Base-by-base conservation (phyloP, 2,888 invertebrate genomes). In the Malthinus flaveolus region DNA sequence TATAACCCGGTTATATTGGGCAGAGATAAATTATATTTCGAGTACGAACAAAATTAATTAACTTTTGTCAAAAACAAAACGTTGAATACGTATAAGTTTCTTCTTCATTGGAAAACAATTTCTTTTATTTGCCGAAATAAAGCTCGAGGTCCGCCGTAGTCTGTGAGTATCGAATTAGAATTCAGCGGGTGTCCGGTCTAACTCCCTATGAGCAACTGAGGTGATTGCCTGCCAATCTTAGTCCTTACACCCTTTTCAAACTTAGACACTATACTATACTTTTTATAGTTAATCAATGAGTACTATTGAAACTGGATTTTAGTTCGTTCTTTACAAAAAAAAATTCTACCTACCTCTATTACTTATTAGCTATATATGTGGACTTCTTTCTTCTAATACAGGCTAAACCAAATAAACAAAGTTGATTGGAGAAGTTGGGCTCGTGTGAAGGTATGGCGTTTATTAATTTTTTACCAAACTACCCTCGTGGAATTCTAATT, bases 201-300 rank as follows among this genome's bases (percentile, higher is more conserved):
- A 75, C 73, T 75, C 76, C 74, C 74, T 71, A 72, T 71, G 74
- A 77, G 75, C 75, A 73, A 73, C 72, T 73, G 76, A 74, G 75
- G 74, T 75, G 78, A 78, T 78, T 79, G 77, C 77, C 77, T 79
- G 78, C 77, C 78, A 78, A 78, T 78, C 78, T 77, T 64, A 70
- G 65, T 65, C 69, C 68, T 71, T 71, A 68, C 73, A 75, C 75
- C 75, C 75, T 76, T 74, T 74, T 76, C 75, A 75, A 75, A 70
- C 50, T 53, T 56, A 52, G 52, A 53, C 58, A 58, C 59, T 57
- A 55, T 68, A 67, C 61, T 57, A 55, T 68, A 67, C 67, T 71
- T 67, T 71, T 71, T 72, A 63, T 69, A 73, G 70, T 73, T 71
- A 73, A 74, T 74, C 73, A 74, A 72, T 68, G 68, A 71, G 72